phyloP scores from a whole-genome alignment of 1,140 invertebrate species.

The Nebria ingens region DNA sequence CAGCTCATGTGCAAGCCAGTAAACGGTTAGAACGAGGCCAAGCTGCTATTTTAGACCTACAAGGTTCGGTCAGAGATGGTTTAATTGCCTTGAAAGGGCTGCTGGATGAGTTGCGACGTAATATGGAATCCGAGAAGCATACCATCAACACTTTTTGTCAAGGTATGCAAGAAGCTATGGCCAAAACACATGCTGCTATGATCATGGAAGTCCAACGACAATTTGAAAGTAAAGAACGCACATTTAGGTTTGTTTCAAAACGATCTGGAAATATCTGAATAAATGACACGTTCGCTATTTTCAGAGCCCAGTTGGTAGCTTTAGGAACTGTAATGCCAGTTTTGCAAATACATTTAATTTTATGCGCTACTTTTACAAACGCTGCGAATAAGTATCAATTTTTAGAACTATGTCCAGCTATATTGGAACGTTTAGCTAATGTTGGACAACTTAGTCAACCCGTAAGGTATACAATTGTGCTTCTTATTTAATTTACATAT shows the following conservation, averaged over 20 bases:
- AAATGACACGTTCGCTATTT: not conserved
- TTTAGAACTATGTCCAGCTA: slow-evolving; percentile 53
- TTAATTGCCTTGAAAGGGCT: slow-evolving; percentile 52
- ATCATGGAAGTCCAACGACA: slow-evolving; percentile 55
- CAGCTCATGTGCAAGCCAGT: slow-evolving; percentile 54
- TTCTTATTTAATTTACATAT: not conserved
- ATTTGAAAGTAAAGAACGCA: slow-evolving; percentile 54
- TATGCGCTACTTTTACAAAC: slow-evolving; percentile 56
- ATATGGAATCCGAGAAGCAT: slow-evolving; percentile 54
- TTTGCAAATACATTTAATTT: slow-evolving; percentile 52
- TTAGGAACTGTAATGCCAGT: slow-evolving; percentile 51
- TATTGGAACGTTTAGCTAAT: slow-evolving; percentile 51
- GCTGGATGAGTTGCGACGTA: slow-evolving; percentile 52
- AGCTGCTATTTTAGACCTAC: slow-evolving; percentile 33
- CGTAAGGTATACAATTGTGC: slow-evolving; percentile 42
- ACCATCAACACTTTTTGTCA: slow-evolving; percentile 55
- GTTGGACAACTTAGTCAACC: slow-evolving; percentile 57
- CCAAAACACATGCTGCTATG: slow-evolving; percentile 51
- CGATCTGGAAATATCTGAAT: not conserved
- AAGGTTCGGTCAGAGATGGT: slow-evolving; percentile 49
- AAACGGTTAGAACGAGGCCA: slow-evolving; percentile 52
- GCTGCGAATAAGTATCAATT: slow-evolving; percentile 62
- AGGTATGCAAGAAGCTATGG: slow-evolving; percentile 52
- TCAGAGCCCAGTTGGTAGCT: slow-evolving; percentile 22
- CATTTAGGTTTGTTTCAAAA: not conserved